Conservation (phyloP, 2,113 vertebrate species). For the Protobothrops flavoviridis region DNA sequence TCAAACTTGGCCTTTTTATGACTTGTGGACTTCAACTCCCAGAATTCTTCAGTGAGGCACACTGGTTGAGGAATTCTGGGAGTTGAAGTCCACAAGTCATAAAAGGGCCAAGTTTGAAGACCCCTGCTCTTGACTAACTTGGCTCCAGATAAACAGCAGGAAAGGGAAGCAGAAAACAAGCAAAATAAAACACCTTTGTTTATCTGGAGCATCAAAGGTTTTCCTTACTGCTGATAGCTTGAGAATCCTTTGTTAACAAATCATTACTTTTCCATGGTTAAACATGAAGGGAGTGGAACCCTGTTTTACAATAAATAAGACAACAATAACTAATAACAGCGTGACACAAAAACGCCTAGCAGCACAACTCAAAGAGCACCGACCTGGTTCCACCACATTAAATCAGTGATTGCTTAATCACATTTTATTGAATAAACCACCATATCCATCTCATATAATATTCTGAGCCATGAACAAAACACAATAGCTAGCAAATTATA, state of each 20-base stretch:
- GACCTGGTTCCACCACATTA: neutral
- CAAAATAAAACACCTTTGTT: neutral
- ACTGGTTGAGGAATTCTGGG: no score
- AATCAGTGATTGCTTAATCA: neutral
- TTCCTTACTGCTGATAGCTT: neutral
- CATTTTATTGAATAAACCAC: neutral
- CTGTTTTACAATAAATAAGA: neutral
- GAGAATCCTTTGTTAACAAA: neutral
- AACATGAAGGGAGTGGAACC: neutral
- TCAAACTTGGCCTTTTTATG: no score
- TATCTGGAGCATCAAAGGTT: neutral
- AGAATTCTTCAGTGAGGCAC: no score
- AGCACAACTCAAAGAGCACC: neutral
- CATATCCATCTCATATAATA: neutral
- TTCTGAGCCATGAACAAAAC: neutral
- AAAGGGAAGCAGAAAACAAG: neutral
- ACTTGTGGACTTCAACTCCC: no score
- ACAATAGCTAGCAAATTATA: neutral
- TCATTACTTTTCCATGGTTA: neutral
- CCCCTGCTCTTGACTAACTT: neutral
- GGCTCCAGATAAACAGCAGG: neutral
- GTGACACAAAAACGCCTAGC: neutral
- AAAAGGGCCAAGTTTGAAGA: no score
- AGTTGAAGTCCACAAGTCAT: no score
- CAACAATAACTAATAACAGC: neutral